Evolutionary conservation across 23 tunicate species (phyloP).

Genomic region (Clavelina lepadiformis): DNA sequence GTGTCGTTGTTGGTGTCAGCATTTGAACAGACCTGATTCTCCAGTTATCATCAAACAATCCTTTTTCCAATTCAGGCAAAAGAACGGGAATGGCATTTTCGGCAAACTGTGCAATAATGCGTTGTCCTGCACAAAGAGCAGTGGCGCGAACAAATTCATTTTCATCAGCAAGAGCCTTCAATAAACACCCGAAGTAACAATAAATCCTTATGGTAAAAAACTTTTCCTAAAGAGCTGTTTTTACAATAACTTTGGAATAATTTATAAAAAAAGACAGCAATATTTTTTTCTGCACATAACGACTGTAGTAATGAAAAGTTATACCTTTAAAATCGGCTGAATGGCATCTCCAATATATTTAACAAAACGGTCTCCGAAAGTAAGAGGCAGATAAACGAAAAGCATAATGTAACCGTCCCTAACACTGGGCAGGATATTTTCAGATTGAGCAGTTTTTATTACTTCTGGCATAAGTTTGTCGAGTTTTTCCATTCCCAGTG

Average conservation of each 20-base stretch:
- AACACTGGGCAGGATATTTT: constrained; percentile 65
- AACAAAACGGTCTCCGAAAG: constrained; percentile 75
- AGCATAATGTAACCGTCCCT: constrained; percentile 97
- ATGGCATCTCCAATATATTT: constrained; percentile 61
- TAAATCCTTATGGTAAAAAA: background rate
- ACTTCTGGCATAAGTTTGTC: constrained; percentile 70
- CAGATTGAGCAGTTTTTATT: constrained; percentile 53
- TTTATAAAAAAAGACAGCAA: no score
- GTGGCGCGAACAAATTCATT: constrained; percentile 85
- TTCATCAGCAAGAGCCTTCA: constrained; percentile 88
- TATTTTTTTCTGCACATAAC: no score
- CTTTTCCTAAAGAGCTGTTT: no score
- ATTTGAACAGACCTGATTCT: constrained; percentile 78
- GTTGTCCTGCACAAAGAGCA: constrained; percentile 82
- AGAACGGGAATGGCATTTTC: constrained; percentile 65
- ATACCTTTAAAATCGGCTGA: constrained; percentile 81
- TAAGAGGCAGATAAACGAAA: constrained; percentile 82
- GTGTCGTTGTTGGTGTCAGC: no score
- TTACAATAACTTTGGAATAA: no score
- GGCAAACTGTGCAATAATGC: constrained; percentile 74
- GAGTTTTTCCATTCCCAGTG: constrained; percentile 62
- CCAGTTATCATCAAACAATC: constrained; percentile 97
- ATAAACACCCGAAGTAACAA: background rate
- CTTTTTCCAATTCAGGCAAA: constrained; percentile 77
- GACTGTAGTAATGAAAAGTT: no score